phyloP scores from a whole-genome alignment of 2,888 invertebrate genomes.

The Ormyrus rosae region DNA sequence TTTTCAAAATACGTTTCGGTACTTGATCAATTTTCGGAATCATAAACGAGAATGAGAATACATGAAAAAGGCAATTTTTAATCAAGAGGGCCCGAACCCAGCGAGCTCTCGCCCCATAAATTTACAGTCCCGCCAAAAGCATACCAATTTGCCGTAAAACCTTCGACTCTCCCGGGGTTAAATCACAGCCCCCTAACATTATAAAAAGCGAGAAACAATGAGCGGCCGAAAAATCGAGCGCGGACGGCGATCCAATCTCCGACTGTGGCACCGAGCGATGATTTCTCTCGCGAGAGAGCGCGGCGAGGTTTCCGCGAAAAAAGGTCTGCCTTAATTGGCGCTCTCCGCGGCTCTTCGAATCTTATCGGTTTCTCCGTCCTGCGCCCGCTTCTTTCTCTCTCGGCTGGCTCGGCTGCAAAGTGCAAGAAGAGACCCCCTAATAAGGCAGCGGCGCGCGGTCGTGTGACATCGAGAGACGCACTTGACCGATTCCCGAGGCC shows the following conservation, averaged over 20 bases:
- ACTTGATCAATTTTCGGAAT: not conserved
- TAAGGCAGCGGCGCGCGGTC: slow-evolving; percentile 28
- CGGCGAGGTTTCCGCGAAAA: slow-evolving; percentile 4
- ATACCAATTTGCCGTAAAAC: too few species aligned
- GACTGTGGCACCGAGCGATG: not conserved
- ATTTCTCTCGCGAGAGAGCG: not conserved
- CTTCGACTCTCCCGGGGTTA: too few species aligned
- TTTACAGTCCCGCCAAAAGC: slow-evolving; percentile 15
- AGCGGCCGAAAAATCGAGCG: not conserved
- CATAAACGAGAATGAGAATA: not conserved
- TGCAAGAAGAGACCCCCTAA: slow-evolving; percentile 19
- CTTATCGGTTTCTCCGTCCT: slow-evolving; percentile 36
- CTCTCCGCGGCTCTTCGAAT: slow-evolving; percentile 22
- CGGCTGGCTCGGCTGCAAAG: not conserved
- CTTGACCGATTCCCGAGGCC: slow-evolving; percentile 30
- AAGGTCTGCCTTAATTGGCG: slow-evolving; percentile 55
- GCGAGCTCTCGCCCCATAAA: not conserved
- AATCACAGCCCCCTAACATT: too few species aligned
- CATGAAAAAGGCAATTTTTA: not conserved
- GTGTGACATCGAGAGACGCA: slow-evolving; percentile 11
- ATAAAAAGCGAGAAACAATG: too few species aligned
- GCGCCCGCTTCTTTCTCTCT: not conserved
- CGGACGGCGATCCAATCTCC: slow-evolving; percentile 19
- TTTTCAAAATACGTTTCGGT: not conserved
- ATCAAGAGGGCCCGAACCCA: not conserved